Base-by-base conservation (phyloP, 2,888 invertebrate species). In the Megastigmus dorsalis region DNA sequence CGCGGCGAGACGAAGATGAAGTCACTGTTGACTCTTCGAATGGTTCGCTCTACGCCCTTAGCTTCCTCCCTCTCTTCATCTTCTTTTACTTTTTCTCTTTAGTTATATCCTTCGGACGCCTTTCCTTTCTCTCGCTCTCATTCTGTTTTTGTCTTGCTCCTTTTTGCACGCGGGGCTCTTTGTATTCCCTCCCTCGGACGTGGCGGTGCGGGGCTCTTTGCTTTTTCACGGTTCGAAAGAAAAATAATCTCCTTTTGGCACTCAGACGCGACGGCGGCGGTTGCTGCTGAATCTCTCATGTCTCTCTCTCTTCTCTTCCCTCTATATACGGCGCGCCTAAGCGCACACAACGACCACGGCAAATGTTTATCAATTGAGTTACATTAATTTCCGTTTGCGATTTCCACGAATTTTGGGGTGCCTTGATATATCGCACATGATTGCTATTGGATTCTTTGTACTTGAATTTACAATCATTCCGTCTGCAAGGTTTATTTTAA, bases 11-110 rank as follows among this genome's bases (percentile, higher is more conserved):
- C 72, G 72, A 69, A 76, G 76, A 75, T 59, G 68, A 73, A 76
- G 68, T 73, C 72, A 60, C 67, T 73, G 69, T 76, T 76, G 76
- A 73, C 72, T 73, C 65, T 72, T 65, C 59, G 48, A 72, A 67
- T 74, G 70, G 62, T 63, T 74, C 43, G 28, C 43, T 36, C 59
- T 33, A n/a, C 57, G 13, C 28, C 63, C 43, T 26, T 50, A 13
- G 9, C 59, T 10, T 43, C 26, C 48, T 79, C 52, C 41, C 43
- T 26, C 52, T 50, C 59, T 52, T 43, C 65, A 33, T 43, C 71
- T 50, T 59, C 45, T 20, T 50, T 13, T 48, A 30, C 50, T 59
- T n/a, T 18, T 18, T 20, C 36, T 28, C 28, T 33, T 57, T 33
- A 20, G 28, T 20, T 71, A 62, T 68, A 68, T 72, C 63, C 67